phyloP scores from a whole-genome alignment of 2,797 vertebrate species.

The Delichon dasypus region DNA sequence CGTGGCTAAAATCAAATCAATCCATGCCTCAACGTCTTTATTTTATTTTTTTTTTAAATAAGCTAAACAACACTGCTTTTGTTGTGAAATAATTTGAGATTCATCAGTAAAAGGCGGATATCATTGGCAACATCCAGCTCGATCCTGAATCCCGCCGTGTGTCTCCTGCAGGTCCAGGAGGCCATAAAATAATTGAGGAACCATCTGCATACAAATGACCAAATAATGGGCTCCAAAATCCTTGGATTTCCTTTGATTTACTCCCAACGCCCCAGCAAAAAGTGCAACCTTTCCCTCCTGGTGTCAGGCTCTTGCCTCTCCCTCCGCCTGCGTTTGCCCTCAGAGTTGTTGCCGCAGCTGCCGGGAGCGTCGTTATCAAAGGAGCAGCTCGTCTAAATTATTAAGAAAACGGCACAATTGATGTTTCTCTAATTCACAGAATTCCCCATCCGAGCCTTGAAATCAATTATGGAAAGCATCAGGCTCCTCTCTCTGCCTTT shows the following conservation, averaged over 20 bases:
- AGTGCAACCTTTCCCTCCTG: not conserved
- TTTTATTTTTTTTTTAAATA: not conserved
- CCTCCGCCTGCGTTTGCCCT: not conserved
- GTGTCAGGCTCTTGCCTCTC: not conserved
- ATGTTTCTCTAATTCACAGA: conserved; percentile 51
- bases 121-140: not conserved
- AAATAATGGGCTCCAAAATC: not conserved
- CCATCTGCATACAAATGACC: not conserved
- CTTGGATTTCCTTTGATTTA: not conserved
- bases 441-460: conserved; percentile 48
- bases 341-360: conserved; percentile 17
- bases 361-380: conserved; percentile 8
- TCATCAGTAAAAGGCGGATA: not conserved
- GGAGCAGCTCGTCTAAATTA: conserved; percentile 15
- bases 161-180: not conserved
- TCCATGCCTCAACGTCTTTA: not conserved
- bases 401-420: conserved; percentile 46
- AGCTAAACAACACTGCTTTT: not conserved
- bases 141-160: not conserved
- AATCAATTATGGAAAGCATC: conserved; percentile 57
- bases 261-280: not conserved
- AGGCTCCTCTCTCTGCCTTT: conserved; percentile 44
- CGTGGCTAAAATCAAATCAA: not conserved
- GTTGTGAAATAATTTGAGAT: not conserved
- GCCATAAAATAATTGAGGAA: not conserved